phyloP scores from a whole-genome alignment of 2,888 invertebrate genomes.

The Galerucella nymphaeae region DNA sequence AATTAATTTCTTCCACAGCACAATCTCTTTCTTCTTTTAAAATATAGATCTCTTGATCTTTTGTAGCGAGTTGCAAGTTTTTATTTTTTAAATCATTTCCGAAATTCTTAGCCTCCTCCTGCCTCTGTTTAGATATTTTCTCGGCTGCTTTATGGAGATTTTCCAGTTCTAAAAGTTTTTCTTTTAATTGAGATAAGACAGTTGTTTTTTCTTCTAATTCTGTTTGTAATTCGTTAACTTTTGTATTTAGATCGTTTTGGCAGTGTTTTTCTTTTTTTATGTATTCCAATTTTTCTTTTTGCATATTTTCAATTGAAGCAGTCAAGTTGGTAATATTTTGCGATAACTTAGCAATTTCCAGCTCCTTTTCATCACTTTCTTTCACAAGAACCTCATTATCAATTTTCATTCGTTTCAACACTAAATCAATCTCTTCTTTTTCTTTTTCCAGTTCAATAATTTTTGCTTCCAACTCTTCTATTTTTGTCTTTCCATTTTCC shows the following conservation, averaged over 20 bases:
- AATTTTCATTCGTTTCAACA: slow-evolving; percentile 22
- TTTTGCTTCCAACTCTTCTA: slow-evolving; percentile 20
- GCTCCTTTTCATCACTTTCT: slow-evolving; percentile 35
- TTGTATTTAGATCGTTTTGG: slow-evolving; percentile 39
- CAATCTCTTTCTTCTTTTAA: slow-evolving; percentile 39
- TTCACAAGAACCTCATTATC: slow-evolving; percentile 29
- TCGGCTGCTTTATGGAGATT: slow-evolving; percentile 26
- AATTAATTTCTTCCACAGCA: slow-evolving; percentile 40
- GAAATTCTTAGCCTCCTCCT: slow-evolving; percentile 26
- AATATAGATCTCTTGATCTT: slow-evolving; percentile 36
- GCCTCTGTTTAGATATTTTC: slow-evolving; percentile 21
- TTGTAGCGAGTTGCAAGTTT: slow-evolving; percentile 30
- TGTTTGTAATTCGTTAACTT: slow-evolving; percentile 40
- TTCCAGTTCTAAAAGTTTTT: slow-evolving; percentile 36
- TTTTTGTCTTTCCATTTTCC: slow-evolving; percentile 9
- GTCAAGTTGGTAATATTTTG: slow-evolving; percentile 33
- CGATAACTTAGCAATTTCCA: slow-evolving; percentile 34
- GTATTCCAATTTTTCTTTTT: slow-evolving; percentile 32
- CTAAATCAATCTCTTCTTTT: slow-evolving; percentile 24
- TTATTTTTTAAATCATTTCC: slow-evolving; percentile 31
- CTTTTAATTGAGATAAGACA: slow-evolving; percentile 30
- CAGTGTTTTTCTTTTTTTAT: slow-evolving; percentile 45
- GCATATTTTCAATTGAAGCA: slow-evolving; percentile 34
- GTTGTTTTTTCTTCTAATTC: slow-evolving; percentile 33
- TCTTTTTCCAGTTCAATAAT: slow-evolving; percentile 15